Conservation (phyloP, 2,113 vertebrate species). For the Strix aluco region DNA sequence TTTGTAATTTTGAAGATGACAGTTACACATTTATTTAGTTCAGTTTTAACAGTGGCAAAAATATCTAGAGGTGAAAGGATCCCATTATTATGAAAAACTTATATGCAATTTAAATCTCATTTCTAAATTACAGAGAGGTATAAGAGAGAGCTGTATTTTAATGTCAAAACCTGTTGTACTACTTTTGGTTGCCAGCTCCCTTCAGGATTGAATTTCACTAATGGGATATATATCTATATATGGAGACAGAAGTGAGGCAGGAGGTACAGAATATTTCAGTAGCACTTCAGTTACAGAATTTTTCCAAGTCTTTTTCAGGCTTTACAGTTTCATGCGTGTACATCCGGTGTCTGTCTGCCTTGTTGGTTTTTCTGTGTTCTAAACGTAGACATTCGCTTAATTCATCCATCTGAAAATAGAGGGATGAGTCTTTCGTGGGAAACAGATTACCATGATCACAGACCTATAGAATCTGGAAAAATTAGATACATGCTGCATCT, state of each 20-base stretch:
- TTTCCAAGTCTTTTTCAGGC: neutral
- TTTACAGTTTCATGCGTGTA: neutral
- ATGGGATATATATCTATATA: neutral
- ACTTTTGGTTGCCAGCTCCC: conserved; percentile 5
- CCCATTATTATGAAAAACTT: neutral
- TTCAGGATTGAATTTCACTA: conserved; percentile 19
- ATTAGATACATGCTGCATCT: neutral
- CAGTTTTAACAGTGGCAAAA: neutral
- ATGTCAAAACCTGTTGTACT: conserved; percentile 9
- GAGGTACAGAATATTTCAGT: conserved; percentile 4
- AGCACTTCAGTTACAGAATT: neutral
- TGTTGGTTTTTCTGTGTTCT: neutral
- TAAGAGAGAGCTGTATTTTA: neutral
- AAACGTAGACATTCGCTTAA: conserved; percentile 28
- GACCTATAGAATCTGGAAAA: neutral
- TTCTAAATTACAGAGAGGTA: neutral
- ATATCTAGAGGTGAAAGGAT: neutral
- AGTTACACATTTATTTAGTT: neutral
- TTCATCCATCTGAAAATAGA: neutral
- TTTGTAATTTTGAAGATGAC: neutral
- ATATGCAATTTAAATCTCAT: neutral
- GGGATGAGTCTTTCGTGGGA: neutral
- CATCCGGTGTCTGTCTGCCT: neutral
- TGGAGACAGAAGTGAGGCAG: neutral
- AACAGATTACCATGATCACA: neutral